These are phyloP conservation scores for Gorsachius magnificus DNA, from an alignment of 2,797 vertebrate species.

Conservation along the genomic window DNA sequence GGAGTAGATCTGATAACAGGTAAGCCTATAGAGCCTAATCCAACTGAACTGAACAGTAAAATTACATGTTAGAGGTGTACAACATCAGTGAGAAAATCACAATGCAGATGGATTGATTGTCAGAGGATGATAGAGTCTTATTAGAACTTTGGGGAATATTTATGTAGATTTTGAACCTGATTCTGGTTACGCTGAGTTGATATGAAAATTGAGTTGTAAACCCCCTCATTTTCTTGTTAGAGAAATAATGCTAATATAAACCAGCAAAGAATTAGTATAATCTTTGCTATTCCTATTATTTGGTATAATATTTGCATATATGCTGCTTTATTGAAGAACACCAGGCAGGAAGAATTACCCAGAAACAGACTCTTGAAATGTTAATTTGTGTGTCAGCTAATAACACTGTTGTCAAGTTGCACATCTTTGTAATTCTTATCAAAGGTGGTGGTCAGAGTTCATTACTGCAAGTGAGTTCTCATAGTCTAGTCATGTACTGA, in stretches of 20 bases:
- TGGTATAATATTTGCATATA: not conserved
- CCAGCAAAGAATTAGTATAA: not conserved
- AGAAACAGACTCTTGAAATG: not conserved
- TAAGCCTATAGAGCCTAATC: not conserved
- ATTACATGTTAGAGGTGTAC: not conserved
- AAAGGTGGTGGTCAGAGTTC: constrained; percentile 26
- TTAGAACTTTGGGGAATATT: not conserved
- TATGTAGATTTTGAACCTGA: not conserved
- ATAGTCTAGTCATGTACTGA: not conserved
- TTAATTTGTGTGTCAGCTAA: not conserved
- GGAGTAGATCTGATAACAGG: not conserved
- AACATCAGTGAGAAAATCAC: not conserved
- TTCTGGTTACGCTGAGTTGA: not conserved
- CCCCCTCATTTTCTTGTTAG: not conserved
- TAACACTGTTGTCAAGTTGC: not conserved
- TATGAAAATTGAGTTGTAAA: not conserved
- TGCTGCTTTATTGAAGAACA: not conserved
- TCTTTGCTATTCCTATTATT: not conserved
- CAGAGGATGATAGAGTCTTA: not conserved
- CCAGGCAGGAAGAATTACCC: not conserved
- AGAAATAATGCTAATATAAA: not conserved
- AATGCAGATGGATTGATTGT: not conserved
- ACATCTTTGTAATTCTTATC: not conserved
- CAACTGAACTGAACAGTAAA: not conserved
- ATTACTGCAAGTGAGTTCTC: not conserved